phyloP scores from a whole-genome alignment of 2,113 vertebrate species.

The Passerina amoena region DNA sequence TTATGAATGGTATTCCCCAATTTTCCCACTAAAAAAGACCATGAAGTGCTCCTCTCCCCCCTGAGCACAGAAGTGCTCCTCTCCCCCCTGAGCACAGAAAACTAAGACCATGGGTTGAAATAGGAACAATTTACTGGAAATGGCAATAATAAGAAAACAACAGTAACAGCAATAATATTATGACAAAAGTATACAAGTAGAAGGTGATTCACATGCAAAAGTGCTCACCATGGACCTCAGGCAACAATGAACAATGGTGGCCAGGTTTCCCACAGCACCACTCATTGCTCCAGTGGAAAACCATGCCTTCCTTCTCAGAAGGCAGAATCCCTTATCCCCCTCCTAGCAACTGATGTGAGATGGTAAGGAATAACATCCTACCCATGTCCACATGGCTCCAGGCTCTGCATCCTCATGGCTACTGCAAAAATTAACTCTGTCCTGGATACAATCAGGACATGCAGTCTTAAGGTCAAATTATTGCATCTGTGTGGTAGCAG shows the following conservation, averaged over 20 bases:
- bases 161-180: neutral
- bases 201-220: neutral
- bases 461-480: neutral
- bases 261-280: fast-evolving
- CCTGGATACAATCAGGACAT: neutral
- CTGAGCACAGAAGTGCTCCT: fast-evolving
- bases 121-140: neutral
- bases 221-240: fast-evolving
- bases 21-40: neutral
- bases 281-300: neutral
- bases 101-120: neutral
- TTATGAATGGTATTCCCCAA: neutral
- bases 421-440: neutral
- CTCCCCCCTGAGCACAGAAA: neutral
- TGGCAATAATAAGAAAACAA: neutral
- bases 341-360: neutral
- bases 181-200: neutral
- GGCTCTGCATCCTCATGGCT: neutral
- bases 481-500: neutral
- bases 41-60: fast-evolving
- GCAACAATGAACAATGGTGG: neutral
- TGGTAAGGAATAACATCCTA: neutral
- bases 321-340: no score
- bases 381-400: neutral
- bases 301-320: neutral